phyloP scores from a whole-genome alignment of 2,797 vertebrate genomes.

The Ptychobarbus kaznakovi region DNA sequence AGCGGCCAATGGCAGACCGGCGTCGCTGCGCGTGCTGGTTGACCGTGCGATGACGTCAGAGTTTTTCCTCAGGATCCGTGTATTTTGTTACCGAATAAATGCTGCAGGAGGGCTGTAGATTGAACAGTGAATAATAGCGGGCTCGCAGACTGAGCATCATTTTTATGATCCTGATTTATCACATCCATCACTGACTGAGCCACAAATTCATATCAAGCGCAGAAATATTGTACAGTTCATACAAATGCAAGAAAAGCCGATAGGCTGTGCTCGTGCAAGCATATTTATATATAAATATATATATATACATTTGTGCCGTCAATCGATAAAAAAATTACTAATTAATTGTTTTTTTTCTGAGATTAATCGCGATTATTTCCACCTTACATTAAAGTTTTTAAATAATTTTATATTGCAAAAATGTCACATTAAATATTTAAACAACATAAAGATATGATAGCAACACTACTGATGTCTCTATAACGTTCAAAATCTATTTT shows the following conservation, averaged over 20 bases:
- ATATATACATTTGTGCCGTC: no score
- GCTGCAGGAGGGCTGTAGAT: background rate
- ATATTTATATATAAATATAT: background rate
- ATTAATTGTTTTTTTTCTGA: no score
- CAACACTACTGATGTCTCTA: no score
- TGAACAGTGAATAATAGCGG: background rate
- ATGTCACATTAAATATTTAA: no score
- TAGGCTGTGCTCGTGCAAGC: background rate
- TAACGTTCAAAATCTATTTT: no score
- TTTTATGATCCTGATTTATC: background rate
- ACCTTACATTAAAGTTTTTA: no score
- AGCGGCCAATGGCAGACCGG: conserved; percentile 44
- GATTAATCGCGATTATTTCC: no score
- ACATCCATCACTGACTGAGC: background rate
- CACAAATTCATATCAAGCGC: background rate
- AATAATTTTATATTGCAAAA: no score
- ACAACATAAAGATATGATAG: no score
- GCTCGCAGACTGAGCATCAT: background rate
- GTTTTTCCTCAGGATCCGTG: conserved; percentile 7
- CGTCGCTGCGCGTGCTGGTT: conserved; percentile 23
- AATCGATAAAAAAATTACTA: no score
- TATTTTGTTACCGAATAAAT: conserved; percentile 15
- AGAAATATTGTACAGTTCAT: background rate
- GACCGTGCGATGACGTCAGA: conserved; percentile 50
- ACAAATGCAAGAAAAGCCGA: background rate